phyloP scores from a whole-genome alignment of 2,888 invertebrate genomes.

The Odontocolon sp. region DNA sequence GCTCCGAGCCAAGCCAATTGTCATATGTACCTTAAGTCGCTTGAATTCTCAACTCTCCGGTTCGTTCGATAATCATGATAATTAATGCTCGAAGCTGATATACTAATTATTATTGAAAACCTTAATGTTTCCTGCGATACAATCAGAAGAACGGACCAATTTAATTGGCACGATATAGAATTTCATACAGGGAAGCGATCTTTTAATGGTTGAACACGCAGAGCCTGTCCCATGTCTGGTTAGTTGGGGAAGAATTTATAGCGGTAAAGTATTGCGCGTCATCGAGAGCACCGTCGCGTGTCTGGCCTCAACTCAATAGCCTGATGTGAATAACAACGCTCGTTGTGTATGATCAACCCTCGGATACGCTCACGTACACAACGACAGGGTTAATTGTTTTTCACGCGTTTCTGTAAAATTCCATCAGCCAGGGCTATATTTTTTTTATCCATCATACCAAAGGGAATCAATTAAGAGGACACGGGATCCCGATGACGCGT shows the following conservation, averaged over 20 bases:
- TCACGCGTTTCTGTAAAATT: neutral
- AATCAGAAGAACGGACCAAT: neutral
- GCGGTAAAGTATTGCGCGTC: slow-evolving; percentile 42
- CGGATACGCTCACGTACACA: slow-evolving; percentile 5
- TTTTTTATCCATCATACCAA: no score
- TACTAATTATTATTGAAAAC: neutral
- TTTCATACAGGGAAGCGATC: neutral
- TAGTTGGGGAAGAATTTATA: slow-evolving; percentile 26
- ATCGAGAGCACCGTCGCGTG: slow-evolving; percentile 52
- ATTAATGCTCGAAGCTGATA: neutral
- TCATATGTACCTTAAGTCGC: slow-evolving; percentile 35
- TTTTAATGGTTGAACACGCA: slow-evolving; percentile 13
- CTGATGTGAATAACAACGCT: slow-evolving; percentile 30
- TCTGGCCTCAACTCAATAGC: neutral
- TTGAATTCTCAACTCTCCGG: slow-evolving; percentile 10
- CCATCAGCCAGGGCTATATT: no score
- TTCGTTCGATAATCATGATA: slow-evolving; percentile 11
- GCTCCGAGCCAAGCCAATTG: slow-evolving; percentile 30
- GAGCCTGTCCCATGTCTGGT: slow-evolving; percentile 15
- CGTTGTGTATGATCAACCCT: slow-evolving; percentile 22
- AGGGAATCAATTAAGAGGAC: slow-evolving; percentile 8
- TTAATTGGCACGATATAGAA: slow-evolving; percentile 15
- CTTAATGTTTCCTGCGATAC: neutral
- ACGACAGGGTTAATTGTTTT: slow-evolving; percentile 41
- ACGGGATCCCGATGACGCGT: neutral